Evolutionary conservation across 2,888 invertebrate genomes (phyloP).

Genomic region (Xestia ashworthii): DNA sequence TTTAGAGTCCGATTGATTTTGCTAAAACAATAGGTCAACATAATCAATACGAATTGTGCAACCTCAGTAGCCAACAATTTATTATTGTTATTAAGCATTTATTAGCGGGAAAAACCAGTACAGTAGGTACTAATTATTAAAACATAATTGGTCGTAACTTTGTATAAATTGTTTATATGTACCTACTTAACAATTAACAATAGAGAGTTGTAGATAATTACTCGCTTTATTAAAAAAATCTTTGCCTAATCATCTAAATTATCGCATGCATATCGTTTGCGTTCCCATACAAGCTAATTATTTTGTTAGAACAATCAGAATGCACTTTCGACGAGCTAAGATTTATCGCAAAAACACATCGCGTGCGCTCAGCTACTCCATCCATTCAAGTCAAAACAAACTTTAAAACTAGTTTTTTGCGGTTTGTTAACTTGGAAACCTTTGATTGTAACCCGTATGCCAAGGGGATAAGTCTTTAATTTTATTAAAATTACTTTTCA

Average conservation of each 20-base stretch:
- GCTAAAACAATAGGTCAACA: not conserved
- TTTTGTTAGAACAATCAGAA: conserved; percentile 54
- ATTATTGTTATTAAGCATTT: not conserved
- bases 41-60: not conserved
- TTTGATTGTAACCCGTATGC: conserved; percentile 21
- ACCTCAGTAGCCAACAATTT: not conserved
- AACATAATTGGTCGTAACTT: conserved; percentile 19
- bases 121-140: not conserved
- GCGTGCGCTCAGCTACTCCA: conserved; percentile 54
- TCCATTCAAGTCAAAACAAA: conserved; percentile 51
- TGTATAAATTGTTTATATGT: too few relatives aligned
- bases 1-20: too few relatives aligned
- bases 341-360: conserved; percentile 63
- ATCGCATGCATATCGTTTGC: conserved; percentile 43
- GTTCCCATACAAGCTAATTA: conserved; percentile 51
- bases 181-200: not conserved
- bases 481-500: conserved; percentile 12
- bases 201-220: not conserved
- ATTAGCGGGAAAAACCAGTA: not conserved
- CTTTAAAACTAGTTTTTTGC: conserved; percentile 40
- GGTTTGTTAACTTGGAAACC: not conserved
- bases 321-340: conserved; percentile 65
- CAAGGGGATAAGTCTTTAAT: conserved; percentile 14
- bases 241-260: conserved; percentile 25
- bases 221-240: conserved; percentile 17